Conservation (phyloP, 2,113 vertebrate genomes). For the Psittacara wagleri region DNA sequence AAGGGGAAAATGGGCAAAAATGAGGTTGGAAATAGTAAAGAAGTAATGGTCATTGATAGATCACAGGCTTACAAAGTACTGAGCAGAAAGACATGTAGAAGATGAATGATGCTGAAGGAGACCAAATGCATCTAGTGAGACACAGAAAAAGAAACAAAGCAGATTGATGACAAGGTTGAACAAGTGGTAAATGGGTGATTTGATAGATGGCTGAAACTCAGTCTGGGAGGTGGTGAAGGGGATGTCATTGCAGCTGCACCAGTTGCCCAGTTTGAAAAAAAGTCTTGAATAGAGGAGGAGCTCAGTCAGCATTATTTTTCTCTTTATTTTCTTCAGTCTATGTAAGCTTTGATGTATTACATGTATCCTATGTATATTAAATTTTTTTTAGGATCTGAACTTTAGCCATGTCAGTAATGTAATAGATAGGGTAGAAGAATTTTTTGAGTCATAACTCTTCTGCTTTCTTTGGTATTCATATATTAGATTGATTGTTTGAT, state of each 20-base stretch:
- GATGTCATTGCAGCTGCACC: neutral
- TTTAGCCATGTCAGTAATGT: neutral
- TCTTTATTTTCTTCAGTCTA: neutral
- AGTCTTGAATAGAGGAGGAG: neutral
- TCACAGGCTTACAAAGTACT: neutral
- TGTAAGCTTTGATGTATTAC: neutral
- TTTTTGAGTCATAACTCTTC: neutral
- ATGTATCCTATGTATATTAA: neutral
- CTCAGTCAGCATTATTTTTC: neutral
- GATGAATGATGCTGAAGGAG: neutral
- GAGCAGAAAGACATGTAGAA: neutral
- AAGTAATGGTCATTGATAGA: neutral
- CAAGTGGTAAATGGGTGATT: neutral
- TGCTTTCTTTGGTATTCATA: neutral
- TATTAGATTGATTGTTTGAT: neutral
- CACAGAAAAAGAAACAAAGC: neutral
- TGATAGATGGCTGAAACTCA: neutral
- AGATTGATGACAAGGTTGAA: neutral
- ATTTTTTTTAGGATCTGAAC: neutral
- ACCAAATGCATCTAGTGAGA: neutral
- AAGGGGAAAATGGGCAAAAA: neutral
- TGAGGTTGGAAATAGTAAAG: neutral
- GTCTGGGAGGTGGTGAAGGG: neutral
- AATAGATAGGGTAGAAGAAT: neutral
- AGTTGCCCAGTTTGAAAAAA: neutral